Evolutionary conservation across 2,797 vertebrate species (phyloP), one percentile per base, ranked within the genome.

Genomic region (Myotis pilosus): DNA sequence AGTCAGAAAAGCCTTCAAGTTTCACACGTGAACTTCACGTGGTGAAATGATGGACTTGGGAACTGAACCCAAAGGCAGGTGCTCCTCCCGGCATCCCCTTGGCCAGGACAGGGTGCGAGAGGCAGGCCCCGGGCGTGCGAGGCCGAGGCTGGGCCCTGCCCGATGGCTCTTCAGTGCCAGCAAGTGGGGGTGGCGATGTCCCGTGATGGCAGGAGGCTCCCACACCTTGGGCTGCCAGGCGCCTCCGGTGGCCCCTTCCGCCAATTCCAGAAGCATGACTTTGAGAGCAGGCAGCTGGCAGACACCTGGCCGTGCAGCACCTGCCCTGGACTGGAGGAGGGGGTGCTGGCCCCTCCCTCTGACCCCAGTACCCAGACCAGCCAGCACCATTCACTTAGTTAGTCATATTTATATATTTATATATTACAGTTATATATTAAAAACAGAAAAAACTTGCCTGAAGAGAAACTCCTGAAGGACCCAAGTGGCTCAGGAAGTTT

Each of bases 391-490:
- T 95, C 97, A 91, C 95, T 90, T 92, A 96, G 97, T 98, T 98
- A 98, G 97, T 98, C 98, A 98, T 95, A 98, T 98, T 98, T 98
- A 98, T 97, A 96, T 95, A 96, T 97, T 95, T 98, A 98, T 98
- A 98, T 98, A 98, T 98, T 98, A 98, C 97, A 98, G 97, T 98
- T 98, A 98, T 98, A 98, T 98, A 98, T 98, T 98, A 97, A 96
- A 96, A 84, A 95, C 95, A 97, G 96, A 94, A 96, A 97, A 96
- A 97, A 87, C 95, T 96, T 97, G 96, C 92, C 94, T 92, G 72
- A 96, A 97, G 97, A 96, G 88, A 94, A 96, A 95, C 87, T 97
- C 96, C 96, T 88, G 49, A 96, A 78, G 86, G 89, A 75, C 97
- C 94, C 96, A 93, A 95, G 93, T 94, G 96, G 96, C 96, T 93